Conservation (phyloP, 2,888 invertebrate genomes). For the Pogonocherus hispidulus region DNA sequence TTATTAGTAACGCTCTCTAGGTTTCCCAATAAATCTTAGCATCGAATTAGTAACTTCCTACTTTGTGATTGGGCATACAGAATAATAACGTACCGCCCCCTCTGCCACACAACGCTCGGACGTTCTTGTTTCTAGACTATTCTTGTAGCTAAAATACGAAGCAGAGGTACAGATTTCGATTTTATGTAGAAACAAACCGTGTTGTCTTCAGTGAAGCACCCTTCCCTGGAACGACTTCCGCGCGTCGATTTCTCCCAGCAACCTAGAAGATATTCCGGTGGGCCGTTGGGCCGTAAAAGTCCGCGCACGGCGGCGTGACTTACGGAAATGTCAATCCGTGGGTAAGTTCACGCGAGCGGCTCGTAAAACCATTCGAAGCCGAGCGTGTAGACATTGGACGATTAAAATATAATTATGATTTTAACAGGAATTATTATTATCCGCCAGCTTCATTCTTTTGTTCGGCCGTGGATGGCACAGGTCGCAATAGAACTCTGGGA, state of each 20-base stretch:
- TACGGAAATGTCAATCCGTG: conserved; percentile 53
- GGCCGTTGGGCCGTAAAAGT: conserved; percentile 24
- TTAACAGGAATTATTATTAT: conserved; percentile 20
- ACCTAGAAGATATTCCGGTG: conserved; percentile 23
- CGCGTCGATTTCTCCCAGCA: neutral
- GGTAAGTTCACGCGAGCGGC: conserved; percentile 51
- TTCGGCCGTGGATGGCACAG: conserved; percentile 6
- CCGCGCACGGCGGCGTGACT: conserved; percentile 36
- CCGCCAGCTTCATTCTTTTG: conserved; percentile 12
- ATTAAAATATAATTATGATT: conserved; percentile 33
- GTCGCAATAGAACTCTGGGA: conserved; percentile 1
- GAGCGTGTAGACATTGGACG: conserved; percentile 27
- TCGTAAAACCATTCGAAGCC: conserved; percentile 46
- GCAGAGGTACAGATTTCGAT: too few relatives aligned
- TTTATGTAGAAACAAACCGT: too few relatives aligned
- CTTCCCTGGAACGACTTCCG: too few relatives aligned
- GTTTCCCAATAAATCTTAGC: too few relatives aligned
- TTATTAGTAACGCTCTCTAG: too few relatives aligned
- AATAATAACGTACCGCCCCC: too few relatives aligned
- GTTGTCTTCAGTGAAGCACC: too few relatives aligned
- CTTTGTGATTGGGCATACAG: too few relatives aligned
- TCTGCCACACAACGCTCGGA: too few relatives aligned
- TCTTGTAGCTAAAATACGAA: too few relatives aligned
- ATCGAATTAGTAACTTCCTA: too few relatives aligned
- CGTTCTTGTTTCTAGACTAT: too few relatives aligned